Base-by-base conservation (phyloP, 2,888 invertebrate genomes). In the Lithophane ornitopus region DNA sequence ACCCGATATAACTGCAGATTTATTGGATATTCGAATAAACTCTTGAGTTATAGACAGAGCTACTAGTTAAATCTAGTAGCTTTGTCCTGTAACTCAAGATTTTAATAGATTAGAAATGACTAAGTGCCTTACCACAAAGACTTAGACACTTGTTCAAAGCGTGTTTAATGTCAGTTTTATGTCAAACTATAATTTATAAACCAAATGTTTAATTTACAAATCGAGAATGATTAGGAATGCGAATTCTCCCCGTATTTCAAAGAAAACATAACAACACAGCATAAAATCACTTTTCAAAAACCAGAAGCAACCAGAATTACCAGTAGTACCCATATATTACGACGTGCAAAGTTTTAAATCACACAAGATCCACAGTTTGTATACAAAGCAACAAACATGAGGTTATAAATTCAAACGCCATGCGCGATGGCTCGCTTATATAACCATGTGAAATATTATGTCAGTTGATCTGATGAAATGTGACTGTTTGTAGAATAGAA, bases 311-410 rank as follows among this genome's bases (percentile, higher is more conserved):
- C 58, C 58, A 82, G 82, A 63, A 70, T 70, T 44, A 85, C 70
- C 72, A 26, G 11, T 14, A 58, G 19, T 16, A 26, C 26, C 46
- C 68, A 66, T 84, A 76, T 74, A 78, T 84, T 73, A 80, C 65
- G 71, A 73, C 34, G 67, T 41, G 49, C 28, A 28, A 74, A 59
- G 80, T 84, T 72, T 81, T 88, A 88, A 84, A 88, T 88, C 85
- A 84, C 75, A 59, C 62, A 65, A 78, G 82, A 84, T 80, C 58
- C 80, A 75, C 79, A 70, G 80, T 80, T 86, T 76, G 80, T 84
- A 65, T 74, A 79, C 85, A 82, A 82, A 85, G 74, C 76, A 81
- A 78, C 74, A 77, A 79, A 80, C 74, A 70, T 44, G 39, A 22
- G 58, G 63, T 22, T 69, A 81, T 87, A 85, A 81, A 87, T 86